phyloP scores from a whole-genome alignment of 2,888 invertebrate species.

The Oconnorella tubifera region DNA sequence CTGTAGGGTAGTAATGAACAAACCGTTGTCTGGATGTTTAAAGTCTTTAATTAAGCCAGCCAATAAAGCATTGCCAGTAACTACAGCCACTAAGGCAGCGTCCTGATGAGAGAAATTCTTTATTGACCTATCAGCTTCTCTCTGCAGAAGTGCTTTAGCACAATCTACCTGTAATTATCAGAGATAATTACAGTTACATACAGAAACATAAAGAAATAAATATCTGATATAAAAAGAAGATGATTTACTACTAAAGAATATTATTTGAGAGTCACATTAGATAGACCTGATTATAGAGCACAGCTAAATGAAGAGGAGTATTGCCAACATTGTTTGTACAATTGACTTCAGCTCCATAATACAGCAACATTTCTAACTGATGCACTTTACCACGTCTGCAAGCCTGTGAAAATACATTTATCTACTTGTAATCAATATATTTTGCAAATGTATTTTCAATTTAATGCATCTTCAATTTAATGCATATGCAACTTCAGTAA shows the following conservation, averaged over 20 bases:
- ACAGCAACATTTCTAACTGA: slow-evolving; percentile 93
- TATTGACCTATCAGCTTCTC: slow-evolving; percentile 88
- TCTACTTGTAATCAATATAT: no score
- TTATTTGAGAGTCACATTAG: no score
- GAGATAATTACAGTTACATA: no score
- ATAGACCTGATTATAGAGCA: slow-evolving; percentile 91
- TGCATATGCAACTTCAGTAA: no score
- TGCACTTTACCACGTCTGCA: slow-evolving; percentile 92
- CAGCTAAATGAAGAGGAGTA: slow-evolving; percentile 97
- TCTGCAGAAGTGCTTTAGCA: slow-evolving; percentile 87
- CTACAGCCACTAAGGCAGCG: slow-evolving; percentile 95
- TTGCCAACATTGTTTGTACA: slow-evolving; percentile 94
- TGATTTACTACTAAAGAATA: no score
- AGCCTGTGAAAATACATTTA: slow-evolving; percentile 69
- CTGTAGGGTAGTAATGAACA: no score
- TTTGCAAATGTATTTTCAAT: no score
- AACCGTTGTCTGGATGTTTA: no score
- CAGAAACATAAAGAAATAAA: no score
- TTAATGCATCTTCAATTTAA: no score
- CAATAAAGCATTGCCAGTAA: slow-evolving; percentile 89
- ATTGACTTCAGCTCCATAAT: slow-evolving; percentile 98
- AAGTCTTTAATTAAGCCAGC: slow-evolving; percentile 90
- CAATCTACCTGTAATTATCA: slow-evolving; percentile 64
- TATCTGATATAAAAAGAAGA: no score
- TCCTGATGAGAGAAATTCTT: slow-evolving; percentile 96